Conservation (phyloP, 2,113 vertebrate species). For the Melanocharis versteri region DNA sequence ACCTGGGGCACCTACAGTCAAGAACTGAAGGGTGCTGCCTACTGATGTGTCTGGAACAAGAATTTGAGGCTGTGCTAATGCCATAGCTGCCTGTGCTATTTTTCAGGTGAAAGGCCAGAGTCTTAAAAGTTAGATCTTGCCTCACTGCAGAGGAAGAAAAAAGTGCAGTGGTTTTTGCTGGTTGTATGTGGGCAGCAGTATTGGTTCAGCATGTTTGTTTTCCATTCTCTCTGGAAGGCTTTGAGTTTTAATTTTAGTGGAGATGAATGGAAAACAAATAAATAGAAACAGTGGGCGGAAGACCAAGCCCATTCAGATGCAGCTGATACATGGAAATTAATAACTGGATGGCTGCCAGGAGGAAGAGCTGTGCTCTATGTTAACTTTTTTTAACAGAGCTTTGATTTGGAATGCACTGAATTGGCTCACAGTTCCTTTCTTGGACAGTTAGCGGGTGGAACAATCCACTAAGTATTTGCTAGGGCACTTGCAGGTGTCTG, state of each 20-base stretch:
- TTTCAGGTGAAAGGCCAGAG: neutral
- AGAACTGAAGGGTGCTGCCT: neutral
- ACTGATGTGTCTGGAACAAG: neutral
- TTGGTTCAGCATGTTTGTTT: slow-evolving; percentile 20
- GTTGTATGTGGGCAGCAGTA: neutral
- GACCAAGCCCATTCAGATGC: slow-evolving; percentile 21
- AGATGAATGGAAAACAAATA: slow-evolving; percentile 51
- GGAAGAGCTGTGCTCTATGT: neutral
- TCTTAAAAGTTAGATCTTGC: neutral
- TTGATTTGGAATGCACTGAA: neutral
- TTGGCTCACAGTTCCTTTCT: neutral
- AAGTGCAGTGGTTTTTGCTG: neutral
- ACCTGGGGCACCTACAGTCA: neutral
- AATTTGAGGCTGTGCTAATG: neutral
- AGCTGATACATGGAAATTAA: slow-evolving; percentile 36
- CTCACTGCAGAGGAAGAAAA: neutral
- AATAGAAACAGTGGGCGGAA: slow-evolving; percentile 21
- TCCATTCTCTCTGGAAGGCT: neutral
- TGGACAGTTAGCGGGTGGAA: neutral
- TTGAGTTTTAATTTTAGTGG: slow-evolving; percentile 23
- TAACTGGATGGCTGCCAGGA: slow-evolving; percentile 18
- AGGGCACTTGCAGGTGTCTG: neutral
- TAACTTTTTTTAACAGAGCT: slow-evolving; percentile 6
- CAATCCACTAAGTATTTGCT: neutral
- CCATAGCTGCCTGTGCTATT: fast-evolving